These are phyloP conservation scores for Cantharis nigra DNA, from an alignment of 2,888 invertebrate genomes.

Conservation along the genomic window DNA sequence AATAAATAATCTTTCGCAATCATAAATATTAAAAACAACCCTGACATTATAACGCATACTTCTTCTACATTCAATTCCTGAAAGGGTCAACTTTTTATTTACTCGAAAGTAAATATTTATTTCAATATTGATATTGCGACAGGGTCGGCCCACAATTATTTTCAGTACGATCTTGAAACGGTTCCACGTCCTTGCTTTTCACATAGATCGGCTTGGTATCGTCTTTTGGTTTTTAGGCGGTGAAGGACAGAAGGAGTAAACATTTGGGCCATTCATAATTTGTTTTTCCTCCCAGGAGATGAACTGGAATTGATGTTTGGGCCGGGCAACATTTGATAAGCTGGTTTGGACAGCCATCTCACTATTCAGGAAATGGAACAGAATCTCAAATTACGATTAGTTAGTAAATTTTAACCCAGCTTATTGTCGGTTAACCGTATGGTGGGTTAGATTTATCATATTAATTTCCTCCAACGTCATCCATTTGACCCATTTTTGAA, in stretches of 20 bases:
- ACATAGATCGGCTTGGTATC: not conserved
- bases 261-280: too few species aligned
- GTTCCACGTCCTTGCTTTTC: not conserved
- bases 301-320: too few species aligned
- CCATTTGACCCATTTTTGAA: not conserved
- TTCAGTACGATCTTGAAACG: not conserved
- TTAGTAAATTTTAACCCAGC: not conserved
- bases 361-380: not conserved
- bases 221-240: not conserved
- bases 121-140: not conserved
- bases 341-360: not conserved
- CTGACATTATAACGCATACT: slow-evolving; percentile 16
- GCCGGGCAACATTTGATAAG: too few species aligned
- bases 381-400: not conserved
- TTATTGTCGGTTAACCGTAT: not conserved
- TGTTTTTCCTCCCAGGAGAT: too few species aligned
- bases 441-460: not conserved
- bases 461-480: not conserved
- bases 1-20: not conserved
- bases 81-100: slow-evolving; percentile 2
- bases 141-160: not conserved
- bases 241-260: too few species aligned
- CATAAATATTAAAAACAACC: slow-evolving; percentile 6
- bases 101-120: not conserved
- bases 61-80: slow-evolving; percentile 7